phyloP scores from a whole-genome alignment of 2,797 vertebrate genomes.

The Etheostoma nigrum region DNA sequence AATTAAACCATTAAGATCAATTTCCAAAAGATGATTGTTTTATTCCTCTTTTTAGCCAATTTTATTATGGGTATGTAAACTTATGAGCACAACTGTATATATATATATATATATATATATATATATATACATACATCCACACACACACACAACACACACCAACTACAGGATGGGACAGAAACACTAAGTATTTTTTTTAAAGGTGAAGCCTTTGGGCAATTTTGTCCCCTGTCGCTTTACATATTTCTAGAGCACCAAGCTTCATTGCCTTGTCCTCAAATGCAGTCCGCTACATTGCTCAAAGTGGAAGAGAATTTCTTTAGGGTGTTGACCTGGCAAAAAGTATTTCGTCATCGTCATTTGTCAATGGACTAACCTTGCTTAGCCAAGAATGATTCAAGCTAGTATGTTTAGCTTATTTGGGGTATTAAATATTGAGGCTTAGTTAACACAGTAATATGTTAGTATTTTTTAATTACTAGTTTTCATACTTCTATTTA shows the following conservation, averaged over 20 bases:
- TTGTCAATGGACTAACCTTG: slow-evolving; percentile 26
- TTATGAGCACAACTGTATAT: too few relatives aligned
- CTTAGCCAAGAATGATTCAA: not conserved
- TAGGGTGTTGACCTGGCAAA: slow-evolving; percentile 43
- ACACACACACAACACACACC: not conserved
- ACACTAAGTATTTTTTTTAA: slow-evolving; percentile 39
- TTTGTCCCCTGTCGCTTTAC: slow-evolving; percentile 61
- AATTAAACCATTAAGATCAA: too few relatives aligned
- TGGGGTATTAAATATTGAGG: too few relatives aligned
- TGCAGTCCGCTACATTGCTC: slow-evolving; percentile 20
- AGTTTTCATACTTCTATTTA: not conserved
- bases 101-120: too few relatives aligned
- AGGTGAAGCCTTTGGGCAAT: slow-evolving; percentile 58
- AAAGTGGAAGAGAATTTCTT: slow-evolving; percentile 38
- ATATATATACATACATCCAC: too few relatives aligned
- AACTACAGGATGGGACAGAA: slow-evolving; percentile 14
- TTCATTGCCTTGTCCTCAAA: slow-evolving; percentile 43
- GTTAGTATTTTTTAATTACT: not conserved
- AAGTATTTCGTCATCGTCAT: slow-evolving; percentile 40
- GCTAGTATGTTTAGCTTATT: not conserved
- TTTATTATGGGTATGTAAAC: too few relatives aligned
- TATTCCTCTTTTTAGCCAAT: too few relatives aligned
- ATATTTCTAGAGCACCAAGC: slow-evolving; percentile 59
- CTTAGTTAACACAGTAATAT: too few relatives aligned
- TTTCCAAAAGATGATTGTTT: too few relatives aligned